Conservation (phyloP, 2,888 invertebrate species). For the Eupithecia inturbata region DNA sequence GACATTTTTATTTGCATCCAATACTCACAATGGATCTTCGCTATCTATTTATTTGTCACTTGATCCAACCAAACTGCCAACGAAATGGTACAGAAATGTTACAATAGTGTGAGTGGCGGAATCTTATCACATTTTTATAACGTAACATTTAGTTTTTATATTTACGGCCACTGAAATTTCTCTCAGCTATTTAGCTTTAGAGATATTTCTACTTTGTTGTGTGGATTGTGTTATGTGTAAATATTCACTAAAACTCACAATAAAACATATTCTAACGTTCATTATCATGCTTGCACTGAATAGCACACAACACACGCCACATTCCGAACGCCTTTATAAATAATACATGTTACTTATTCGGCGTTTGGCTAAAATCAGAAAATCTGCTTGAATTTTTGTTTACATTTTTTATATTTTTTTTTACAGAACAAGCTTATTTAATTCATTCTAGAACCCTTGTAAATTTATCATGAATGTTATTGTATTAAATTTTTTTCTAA, state of each 20-base stretch:
- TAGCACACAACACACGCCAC: conserved; percentile 76
- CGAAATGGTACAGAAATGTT: conserved; percentile 1
- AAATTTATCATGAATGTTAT: neutral
- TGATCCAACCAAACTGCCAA: neutral
- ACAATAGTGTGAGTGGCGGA: conserved; percentile 5
- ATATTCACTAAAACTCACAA: conserved; percentile 51
- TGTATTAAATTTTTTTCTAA: neutral
- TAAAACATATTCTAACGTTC: conserved; percentile 56
- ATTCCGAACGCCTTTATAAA: conserved; percentile 60
- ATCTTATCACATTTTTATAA: conserved; percentile 11
- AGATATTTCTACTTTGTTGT: conserved; percentile 40
- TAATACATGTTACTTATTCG: conserved; percentile 33
- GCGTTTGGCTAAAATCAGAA: conserved; percentile 34
- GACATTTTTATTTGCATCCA: neutral
- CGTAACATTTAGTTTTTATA: conserved; percentile 16
- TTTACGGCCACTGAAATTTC: conserved; percentile 26
- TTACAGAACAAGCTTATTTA: neutral
- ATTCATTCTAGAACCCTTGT: neutral
- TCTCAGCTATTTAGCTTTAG: conserved; percentile 6
- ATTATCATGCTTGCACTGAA: conserved; percentile 68
- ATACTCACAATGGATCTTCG: neutral
- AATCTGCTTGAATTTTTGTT: conserved; percentile 39
- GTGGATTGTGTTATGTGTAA: conserved; percentile 78
- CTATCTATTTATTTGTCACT: neutral
- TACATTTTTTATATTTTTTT: neutral